Percentiles rank a stretch among this genome's conserved stretches.
Evolutionary conservation across 1,140 invertebrate species (phyloP).

Genomic region (Linepithema humile): DNA sequence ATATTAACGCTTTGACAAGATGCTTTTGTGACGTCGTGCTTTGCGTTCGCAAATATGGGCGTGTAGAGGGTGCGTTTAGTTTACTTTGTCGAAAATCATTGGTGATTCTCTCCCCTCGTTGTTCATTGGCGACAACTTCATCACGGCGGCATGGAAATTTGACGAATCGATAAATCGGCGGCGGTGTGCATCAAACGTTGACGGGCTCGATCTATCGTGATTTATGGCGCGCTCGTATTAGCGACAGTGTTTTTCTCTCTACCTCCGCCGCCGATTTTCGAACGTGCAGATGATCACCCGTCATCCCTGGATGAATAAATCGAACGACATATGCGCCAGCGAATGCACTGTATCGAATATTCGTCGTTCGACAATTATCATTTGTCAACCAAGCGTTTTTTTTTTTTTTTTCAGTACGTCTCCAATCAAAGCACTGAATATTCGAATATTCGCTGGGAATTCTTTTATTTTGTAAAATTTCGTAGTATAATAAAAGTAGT

Average conservation of each 20-base stretch:
- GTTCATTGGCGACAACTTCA: constrained; percentile 59
- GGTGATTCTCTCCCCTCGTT: neutral
- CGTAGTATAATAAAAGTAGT: neutral
- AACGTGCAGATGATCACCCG: neutral
- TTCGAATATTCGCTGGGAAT: neutral
- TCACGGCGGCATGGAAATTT: constrained; percentile 64
- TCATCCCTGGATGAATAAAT: constrained; percentile 26
- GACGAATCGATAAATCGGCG: constrained; percentile 62
- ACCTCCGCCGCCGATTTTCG: neutral
- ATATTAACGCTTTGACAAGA: no score
- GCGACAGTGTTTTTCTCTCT: constrained; percentile 12
- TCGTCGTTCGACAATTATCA: neutral
- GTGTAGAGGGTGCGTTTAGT: neutral
- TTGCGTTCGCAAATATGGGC: neutral
- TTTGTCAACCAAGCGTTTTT: constrained; percentile 4
- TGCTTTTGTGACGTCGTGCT: neutral
- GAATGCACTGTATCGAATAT: constrained; percentile 11
- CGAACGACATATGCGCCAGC: neutral
- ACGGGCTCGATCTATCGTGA: constrained; percentile 44
- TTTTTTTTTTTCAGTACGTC: neutral
- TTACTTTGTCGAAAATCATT: constrained; percentile 19
- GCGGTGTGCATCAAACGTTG: constrained; percentile 49
- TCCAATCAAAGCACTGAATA: neutral
- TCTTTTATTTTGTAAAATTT: neutral
- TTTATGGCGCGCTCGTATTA: constrained; percentile 62